Evolutionary conservation across 2,888 invertebrate genomes (phyloP).

Genomic region (Diadegma fenestrale): DNA sequence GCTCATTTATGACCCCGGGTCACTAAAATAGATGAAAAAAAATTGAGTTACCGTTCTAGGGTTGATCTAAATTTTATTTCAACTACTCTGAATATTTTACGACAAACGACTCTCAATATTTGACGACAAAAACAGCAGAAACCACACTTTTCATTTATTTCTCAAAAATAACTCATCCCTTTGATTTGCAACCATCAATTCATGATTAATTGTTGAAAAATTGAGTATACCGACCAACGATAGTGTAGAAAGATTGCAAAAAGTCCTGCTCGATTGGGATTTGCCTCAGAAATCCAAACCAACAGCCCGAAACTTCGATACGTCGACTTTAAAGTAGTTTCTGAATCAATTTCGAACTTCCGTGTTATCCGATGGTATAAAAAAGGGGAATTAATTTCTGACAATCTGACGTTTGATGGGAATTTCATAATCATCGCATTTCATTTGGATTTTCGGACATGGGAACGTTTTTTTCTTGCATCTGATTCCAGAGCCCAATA

Average conservation of each 20-base stretch:
- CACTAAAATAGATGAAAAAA: no score
- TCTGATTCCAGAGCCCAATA: background rate
- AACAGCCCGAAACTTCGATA: background rate
- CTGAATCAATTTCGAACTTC: background rate
- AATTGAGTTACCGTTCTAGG: no score
- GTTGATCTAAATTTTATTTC: no score
- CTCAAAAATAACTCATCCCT: no score
- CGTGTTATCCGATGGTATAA: background rate
- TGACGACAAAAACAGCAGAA: background rate
- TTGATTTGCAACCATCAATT: background rate
- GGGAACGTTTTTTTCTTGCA: background rate
- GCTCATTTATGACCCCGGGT: no score
- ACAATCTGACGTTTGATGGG: background rate
- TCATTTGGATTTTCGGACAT: background rate
- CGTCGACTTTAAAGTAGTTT: background rate
- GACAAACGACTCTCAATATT: no score
- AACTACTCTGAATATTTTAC: background rate
- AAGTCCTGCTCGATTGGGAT: background rate
- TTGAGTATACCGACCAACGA: background rate
- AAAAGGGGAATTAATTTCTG: background rate
- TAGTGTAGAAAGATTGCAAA: background rate
- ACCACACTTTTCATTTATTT: no score
- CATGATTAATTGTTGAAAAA: background rate
- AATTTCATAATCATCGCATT: background rate
- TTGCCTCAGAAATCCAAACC: background rate